Evolutionary conservation across 2,113 vertebrate genomes (phyloP).

Genomic region (Beaufortia kweichowensis): DNA sequence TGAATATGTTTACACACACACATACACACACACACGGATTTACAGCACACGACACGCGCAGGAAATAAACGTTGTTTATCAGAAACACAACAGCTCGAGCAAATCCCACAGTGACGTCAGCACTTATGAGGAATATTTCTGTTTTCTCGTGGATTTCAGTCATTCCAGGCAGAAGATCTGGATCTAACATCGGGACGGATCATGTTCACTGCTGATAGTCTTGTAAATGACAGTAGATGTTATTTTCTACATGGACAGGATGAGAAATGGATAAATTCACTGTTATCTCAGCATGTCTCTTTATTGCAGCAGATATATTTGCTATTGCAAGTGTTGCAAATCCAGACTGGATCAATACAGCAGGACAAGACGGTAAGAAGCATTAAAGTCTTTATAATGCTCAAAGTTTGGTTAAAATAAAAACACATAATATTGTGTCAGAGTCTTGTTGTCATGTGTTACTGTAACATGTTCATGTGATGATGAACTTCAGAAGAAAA

Average conservation of each 20-base stretch:
- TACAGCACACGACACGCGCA: too few species aligned
- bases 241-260: constrained; percentile 21
- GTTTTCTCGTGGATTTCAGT: neutral
- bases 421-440: too few species aligned
- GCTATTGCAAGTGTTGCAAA: constrained; percentile 94
- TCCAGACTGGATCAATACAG: constrained; percentile 96
- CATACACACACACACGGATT: too few species aligned
- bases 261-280: constrained; percentile 94
- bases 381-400: neutral
- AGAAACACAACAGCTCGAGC: too few species aligned
- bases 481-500: too few species aligned
- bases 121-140: neutral
- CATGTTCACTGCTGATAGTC: neutral
- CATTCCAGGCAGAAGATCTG: neutral
- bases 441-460: too few species aligned
- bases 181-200: constrained; percentile 6
- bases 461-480: too few species aligned
- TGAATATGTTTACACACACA: too few species aligned
- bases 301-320: constrained; percentile 93
- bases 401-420: too few species aligned
- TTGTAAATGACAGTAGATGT: neutral
- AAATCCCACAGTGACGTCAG: neutral
- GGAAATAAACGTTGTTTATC: too few species aligned
- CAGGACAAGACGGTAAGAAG: constrained; percentile 84
- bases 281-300: constrained; percentile 95